Base-by-base conservation (phyloP, 1,140 invertebrate species). In the Drosophila ohnishii region DNA sequence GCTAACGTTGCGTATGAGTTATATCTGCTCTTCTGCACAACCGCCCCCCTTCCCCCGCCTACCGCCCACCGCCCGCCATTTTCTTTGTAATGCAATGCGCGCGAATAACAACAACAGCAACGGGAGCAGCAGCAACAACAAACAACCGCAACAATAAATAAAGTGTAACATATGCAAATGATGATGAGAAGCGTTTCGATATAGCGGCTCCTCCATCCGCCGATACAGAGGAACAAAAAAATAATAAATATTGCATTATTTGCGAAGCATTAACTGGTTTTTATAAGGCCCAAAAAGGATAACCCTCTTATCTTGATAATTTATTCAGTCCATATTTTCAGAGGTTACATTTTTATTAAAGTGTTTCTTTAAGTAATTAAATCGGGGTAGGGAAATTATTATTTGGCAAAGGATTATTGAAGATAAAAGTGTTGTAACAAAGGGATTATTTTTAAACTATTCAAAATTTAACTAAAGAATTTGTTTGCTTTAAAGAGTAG, bases 131-230 rank as follows among this genome's bases (percentile, higher is more conserved):
- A 70, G 11, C 48, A 64, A 47, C 53, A 51, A 67, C 53, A 47
- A 60, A 77, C 77, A 76, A 78, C 64, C 53, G 60, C 66, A 78
- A 88, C 80, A 88, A 87, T 88, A 88, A 87, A 87, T 88, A 87
- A 87, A 80, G 63, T 88, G 83, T 88, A 87, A 87, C 83, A 87
- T 87, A 87, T 87, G 83, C 83, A 87, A 87, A 88, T 87, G 83
- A 87, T 88, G 83, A 88, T 87, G 83, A 86, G 83, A 87, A 87
- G 75, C 66, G 60, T 69, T 70, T 66, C 74, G 64, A 86, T 78
- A 80, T 48, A 62, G 51, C 50, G 30, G 28, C 42, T 30, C 40
- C 66, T 58, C 3, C 22, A 22, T 19, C n/a, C 48, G 51, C 19
- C 30, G 28, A 42, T 65, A 32, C 61, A 67, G 45, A 67, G 65